Base-by-base conservation (phyloP, 2,888 invertebrate genomes). In the Anthophora plumipes region DNA sequence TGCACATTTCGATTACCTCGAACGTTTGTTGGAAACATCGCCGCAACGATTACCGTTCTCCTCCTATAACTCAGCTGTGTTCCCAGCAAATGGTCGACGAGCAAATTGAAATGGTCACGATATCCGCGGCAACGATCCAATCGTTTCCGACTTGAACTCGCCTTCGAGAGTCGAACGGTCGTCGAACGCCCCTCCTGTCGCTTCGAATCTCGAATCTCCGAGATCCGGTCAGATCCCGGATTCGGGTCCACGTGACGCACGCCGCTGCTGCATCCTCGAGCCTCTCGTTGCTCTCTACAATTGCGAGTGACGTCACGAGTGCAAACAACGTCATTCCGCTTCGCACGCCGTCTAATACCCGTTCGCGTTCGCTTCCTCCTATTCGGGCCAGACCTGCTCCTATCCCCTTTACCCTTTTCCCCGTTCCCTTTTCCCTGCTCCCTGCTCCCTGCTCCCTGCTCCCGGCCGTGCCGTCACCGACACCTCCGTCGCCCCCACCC, bases 291-390 rank as follows among this genome's bases (percentile, higher is more conserved):
- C 85, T 87, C 86, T 77, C 87, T 87, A 84, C 88, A 89, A 90
- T 91, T 91, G 85, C 88, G 82, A 77, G 88, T 90, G 91, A 91
- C 91, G 91, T 92, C 92, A 91, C 88, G 84, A 86, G 87, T 88
- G 89, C 89, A 91, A 92, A 91, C 91, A 91, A 91, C 90, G 91
- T 88, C 89, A 88, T 88, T 78, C 88, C 84, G 85, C 85, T 89
- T 89, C 88, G 89, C 90, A 90, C 90, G 89, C 87, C 82, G 88
- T 90, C 83, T 84, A 84, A 82, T 87, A 85, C 85, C 83, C 73
- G 83, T 83, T 80, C 80, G 54, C 71, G 61, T 37, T 59, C 50
- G 63, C 73, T 78, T 78, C 78, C 76, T 81, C 71, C n/a, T 59
- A 61, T 57, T 64, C 68, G 78, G 48, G 52, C 46, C 57, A 48